Evolutionary conservation across 2,113 vertebrate species (phyloP), one percentile per base, ranked within the genome.

Genomic region (Mobula hypostoma): DNA sequence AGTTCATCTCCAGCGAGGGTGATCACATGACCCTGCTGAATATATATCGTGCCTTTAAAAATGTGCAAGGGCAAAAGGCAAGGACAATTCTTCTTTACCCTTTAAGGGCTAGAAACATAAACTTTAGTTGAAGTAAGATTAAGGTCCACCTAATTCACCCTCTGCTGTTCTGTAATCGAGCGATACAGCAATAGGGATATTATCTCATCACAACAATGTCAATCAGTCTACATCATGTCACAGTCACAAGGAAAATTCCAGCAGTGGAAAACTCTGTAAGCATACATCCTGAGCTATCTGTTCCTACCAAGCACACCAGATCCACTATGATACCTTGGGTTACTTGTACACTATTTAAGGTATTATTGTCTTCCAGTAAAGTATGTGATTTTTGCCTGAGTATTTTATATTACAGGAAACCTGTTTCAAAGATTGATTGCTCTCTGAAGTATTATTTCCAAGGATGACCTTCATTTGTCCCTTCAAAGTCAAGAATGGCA

Each of bases 21-120:
- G 99, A 99, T 94, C 98, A 99, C 94, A 95, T 99, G 72, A 99
- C 98, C 0, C 96, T 99, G 95, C 98, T 99, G 93, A 98, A 95
- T 74, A 95, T 99, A 94, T 99, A 99, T 95, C 98, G 98, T 24
- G 97, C 98, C 70, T 99, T 98, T 96, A 98, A 95, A 96, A 99
- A 97, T 58, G 96, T 98, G 94, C 95, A 94, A 0, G 97, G 98
- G 2, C 98, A 98, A 95, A 98, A 98, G 98, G 99, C 98, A 94
- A 72, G 48, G 40, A 74, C 8, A 7, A 74, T 56, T 72, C 32
- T 32, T 29, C 40, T 48, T 27, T 2, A 3, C 21, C 36, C 40
- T 32, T 48, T 82, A 12, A 5, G n/a, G 61, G 15, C 27, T 6
- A 7, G 19, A 32, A 66, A 32, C 29, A n/a, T n/a, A 15, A 61